Conservation (phyloP, 2,888 invertebrate species). For the Melanargia galathea region DNA sequence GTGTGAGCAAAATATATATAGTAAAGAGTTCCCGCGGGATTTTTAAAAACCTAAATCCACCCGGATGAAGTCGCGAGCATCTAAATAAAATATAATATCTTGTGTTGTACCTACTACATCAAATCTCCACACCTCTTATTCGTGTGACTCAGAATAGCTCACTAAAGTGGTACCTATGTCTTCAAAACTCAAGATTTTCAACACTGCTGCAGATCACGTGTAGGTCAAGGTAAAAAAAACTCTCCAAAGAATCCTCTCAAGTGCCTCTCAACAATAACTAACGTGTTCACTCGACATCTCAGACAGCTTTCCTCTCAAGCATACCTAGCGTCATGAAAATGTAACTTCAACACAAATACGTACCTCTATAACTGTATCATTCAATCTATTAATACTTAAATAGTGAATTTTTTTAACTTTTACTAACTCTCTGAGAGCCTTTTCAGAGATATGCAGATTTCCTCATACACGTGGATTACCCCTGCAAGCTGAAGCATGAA, state of each 20-base stretch:
- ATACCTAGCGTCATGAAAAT: not conserved
- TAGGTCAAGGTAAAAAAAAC: slow-evolving; percentile 18
- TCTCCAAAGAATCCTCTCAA: not conserved
- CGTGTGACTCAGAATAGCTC: not conserved
- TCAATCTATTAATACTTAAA: too few species aligned
- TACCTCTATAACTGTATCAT: too few species aligned
- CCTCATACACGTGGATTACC: too few species aligned
- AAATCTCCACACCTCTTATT: not conserved
- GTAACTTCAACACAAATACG: too few species aligned
- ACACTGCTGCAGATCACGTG: not conserved
- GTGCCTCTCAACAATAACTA: slow-evolving; percentile 26
- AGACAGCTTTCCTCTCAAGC: slow-evolving; percentile 16
- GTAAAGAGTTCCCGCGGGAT: too few species aligned
- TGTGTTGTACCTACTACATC: not conserved
- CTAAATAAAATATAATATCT: not conserved
- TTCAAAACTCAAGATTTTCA: slow-evolving; percentile 7
- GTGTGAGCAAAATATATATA: too few species aligned
- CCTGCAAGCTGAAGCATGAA: too few species aligned
- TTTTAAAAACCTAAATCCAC: too few species aligned
- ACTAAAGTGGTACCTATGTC: not conserved
- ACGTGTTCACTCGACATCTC: slow-evolving; percentile 25
- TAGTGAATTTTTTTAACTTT: too few species aligned
- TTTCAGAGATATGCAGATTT: too few species aligned
- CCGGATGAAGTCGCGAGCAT: too few species aligned
- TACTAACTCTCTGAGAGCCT: too few species aligned